Base-by-base conservation (phyloP, 2,113 vertebrate genomes). In the Platichthys stellatus region DNA sequence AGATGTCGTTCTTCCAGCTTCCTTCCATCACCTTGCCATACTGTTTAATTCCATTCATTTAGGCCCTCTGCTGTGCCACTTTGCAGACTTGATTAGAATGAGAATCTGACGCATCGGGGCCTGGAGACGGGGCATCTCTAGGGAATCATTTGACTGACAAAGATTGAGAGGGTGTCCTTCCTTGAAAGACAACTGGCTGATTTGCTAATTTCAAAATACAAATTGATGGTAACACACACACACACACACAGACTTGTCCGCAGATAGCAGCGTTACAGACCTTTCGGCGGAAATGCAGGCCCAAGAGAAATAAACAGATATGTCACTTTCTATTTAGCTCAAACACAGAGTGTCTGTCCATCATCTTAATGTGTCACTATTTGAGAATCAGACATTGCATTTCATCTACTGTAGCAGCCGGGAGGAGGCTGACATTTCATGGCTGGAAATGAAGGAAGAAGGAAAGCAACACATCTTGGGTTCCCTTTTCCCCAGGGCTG, bases 301-400 rank as follows among this genome's bases (percentile, higher is more conserved):
- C 83, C 80, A 63, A 79, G 89, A 89, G 86, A 92, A 92, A 92
- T 92, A 93, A 93, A 91, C 87, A 91, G 83, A 90, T 75, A 76
- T 92, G 90, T 92, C 90, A 93, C 88, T 93, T 93, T 90, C 73
- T 77, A 92, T 93, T 93, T 92, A 71, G 66, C 80, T 93, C 90
- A 93, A 90, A 86, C 88, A 68, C 60, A 38, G 67, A 43, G 43
- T 67, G 82, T 31, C 89, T 90, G 92, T 81, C 92, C 76, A 82
- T 94, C 91, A 93, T 89, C 72, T 86, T 83, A 80, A 85, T 75
- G 63, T 81, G 76, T 84, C 71, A 69, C 60, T 61, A 85, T 82
- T 78, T 85, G 76, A 77, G 76, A 81, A 78, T 76, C 56, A 75
- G 74, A 85, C 60, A 74, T 77, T 77, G 62, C 76, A 70, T 78